phyloP scores from a whole-genome alignment of 2,797 vertebrate genomes.

The Cyprinella venusta region DNA sequence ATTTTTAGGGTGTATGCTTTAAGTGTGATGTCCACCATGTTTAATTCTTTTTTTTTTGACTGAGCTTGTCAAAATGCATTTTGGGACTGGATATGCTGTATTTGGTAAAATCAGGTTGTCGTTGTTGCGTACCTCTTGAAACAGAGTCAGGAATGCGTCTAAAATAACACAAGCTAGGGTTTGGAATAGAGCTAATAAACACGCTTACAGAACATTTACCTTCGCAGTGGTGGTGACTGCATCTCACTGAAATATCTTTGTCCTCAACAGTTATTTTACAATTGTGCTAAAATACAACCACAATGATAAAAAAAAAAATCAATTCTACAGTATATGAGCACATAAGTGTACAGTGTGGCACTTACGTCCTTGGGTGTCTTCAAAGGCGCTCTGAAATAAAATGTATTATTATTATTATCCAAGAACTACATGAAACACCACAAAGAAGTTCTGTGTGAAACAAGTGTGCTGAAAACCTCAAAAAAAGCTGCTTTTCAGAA shows the following conservation, averaged over 20 bases:
- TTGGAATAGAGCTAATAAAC: slow-evolving; percentile 14
- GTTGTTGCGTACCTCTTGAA: background rate
- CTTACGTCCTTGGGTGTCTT: background rate
- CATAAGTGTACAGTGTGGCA: slow-evolving; percentile 35
- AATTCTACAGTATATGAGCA: slow-evolving; percentile 32
- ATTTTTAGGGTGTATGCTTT: background rate
- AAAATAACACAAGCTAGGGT: background rate
- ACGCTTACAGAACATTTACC: background rate
- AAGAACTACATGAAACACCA: slow-evolving; percentile 49
- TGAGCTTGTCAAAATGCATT: background rate
- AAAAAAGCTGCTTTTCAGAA: slow-evolving; percentile 12
- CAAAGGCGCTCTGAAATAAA: too few species aligned
- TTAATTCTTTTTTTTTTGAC: background rate
- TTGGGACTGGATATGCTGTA: background rate
- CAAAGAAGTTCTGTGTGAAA: slow-evolving; percentile 12
- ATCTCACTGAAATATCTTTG: slow-evolving; percentile 17
- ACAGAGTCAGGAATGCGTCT: background rate
- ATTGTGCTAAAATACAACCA: slow-evolving; percentile 33
- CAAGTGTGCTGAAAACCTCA: slow-evolving; percentile 14
- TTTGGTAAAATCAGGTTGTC: background rate
- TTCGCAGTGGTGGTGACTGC: background rate
- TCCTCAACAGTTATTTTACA: slow-evolving; percentile 18
- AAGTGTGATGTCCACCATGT: background rate
- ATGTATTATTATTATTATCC: background rate
- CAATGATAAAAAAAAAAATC: slow-evolving; percentile 23